These are phyloP conservation scores for Iselma pallidipennis DNA, from an alignment of 2,888 invertebrate species.

Conservation along the genomic window DNA sequence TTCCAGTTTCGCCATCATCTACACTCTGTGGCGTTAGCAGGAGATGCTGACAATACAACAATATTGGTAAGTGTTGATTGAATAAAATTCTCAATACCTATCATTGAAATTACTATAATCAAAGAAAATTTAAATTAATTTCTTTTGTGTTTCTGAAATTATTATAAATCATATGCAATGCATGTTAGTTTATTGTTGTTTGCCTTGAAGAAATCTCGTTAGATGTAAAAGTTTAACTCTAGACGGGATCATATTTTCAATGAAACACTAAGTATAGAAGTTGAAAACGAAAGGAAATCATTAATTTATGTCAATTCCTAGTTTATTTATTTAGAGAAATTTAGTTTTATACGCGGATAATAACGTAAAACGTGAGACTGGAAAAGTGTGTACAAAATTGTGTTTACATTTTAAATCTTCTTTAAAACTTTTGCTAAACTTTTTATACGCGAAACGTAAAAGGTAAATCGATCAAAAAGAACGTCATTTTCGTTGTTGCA, in stretches of 20 bases:
- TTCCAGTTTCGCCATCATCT: slow-evolving; percentile 60
- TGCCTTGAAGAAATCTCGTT: no score
- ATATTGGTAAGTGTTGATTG: slow-evolving; percentile 30
- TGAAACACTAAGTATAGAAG: no score
- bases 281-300: neutral
- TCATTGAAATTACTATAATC: neutral
- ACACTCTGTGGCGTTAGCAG: slow-evolving; percentile 58
- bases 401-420: neutral
- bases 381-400: neutral
- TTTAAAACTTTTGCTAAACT: neutral
- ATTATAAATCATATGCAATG: no score
- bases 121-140: neutral
- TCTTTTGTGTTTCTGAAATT: no score
- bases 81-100: neutral
- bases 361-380: neutral
- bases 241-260: no score
- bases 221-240: no score
- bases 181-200: no score
- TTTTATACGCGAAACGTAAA: no score
- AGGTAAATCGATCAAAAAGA: neutral
- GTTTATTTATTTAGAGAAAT: no score
- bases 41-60: slow-evolving; percentile 34
- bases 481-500: no score
- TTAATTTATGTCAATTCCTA: neutral
- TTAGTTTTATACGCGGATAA: neutral